Base-by-base conservation (phyloP, 2,113 vertebrate species). In the Trinectes maculatus region DNA sequence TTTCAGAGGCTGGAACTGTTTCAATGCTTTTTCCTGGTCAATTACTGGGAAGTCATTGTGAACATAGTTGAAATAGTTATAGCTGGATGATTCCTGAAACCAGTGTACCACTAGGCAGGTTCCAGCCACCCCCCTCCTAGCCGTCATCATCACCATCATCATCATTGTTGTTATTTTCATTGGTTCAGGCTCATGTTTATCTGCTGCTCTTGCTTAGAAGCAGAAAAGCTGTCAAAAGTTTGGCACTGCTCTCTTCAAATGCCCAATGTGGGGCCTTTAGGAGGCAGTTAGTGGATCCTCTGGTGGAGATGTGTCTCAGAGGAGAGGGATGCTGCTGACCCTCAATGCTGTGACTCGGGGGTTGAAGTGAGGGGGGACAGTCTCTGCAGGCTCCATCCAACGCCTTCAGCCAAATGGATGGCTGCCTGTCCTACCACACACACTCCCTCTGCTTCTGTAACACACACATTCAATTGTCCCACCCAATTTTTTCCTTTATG, bases 401-500 rank as follows among this genome's bases (percentile, higher is more conserved):
- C 34, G 90, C 90, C 92, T 91, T 91, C 79, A 87, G 90, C 90
- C 89, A 93, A 92, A 91, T 92, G 91, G 89, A 91, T 40, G 67
- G 36, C 72, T 89, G 91, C 91, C 87, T 85, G 75, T 82, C 77
- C 65, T 61, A 37, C 47, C 44, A 42, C 80, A 31, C 26, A 42
- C 40, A 8, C 40, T 11, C 18, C n/a, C 44, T 7, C 57, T 13
- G 46, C 24, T 18, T 33, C 43, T 7, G 3, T n/a, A 7, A 28
- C 31, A 64, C 59, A 39, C 33, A 62, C 42, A 42, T 47, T 22
- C 65, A 28, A 47, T n/a, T 37, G 15, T 19, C 66, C 2, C 51
- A 64, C 56, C 81, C 16, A 26, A 40, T 26, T 34, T 54, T 18
- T 48, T 13, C 47, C 72, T 77, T 74, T 46, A 59, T 88, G 90